phyloP scores from a whole-genome alignment of 2,888 invertebrate genomes.

The Penaeus monodon region DNA sequence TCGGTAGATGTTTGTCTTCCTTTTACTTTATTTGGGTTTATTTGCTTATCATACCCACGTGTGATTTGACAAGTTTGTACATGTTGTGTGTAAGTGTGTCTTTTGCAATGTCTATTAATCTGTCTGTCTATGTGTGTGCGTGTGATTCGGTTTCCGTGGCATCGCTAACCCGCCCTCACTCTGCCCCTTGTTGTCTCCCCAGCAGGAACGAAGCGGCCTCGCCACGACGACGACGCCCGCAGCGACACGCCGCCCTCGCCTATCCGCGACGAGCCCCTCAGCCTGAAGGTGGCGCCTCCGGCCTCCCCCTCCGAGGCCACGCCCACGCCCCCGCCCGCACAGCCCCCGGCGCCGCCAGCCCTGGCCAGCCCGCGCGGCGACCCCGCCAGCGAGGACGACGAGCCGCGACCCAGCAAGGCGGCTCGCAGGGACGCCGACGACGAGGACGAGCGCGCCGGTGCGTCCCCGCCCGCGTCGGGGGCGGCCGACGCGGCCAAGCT shows the following conservation, averaged over 20 bases:
- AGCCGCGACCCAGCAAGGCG: conserved; percentile 31
- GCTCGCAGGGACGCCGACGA: conserved; percentile 20
- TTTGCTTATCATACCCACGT: no score
- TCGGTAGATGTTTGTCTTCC: no score
- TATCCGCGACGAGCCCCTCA: conserved; percentile 43
- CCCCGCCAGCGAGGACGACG: conserved; percentile 36
- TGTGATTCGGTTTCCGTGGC: neutral
- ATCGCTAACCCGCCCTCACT: neutral
- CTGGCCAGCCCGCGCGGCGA: conserved; percentile 7
- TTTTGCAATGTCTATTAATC: no score
- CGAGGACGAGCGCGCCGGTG: conserved; percentile 32
- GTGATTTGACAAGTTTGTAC: no score
- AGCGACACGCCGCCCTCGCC: conserved; percentile 39
- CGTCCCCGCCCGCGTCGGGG: conserved; percentile 16
- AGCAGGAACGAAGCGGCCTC: conserved; percentile 27
- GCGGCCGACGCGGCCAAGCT: conserved; percentile 69
- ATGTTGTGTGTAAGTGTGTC: neutral
- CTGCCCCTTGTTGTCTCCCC: neutral
- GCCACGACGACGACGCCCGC: conserved; percentile 34
- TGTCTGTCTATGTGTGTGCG: neutral
- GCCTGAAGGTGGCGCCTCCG: conserved; percentile 65
- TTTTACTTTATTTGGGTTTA: no score
- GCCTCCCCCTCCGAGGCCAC: conserved; percentile 24
- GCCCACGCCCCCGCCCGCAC: conserved; percentile 21
- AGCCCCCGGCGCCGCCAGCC: conserved; percentile 11